Percentiles rank a stretch among this genome's conserved stretches.
Conservation (phyloP, 64 coral and sea anemone species). For the Platygyra sinensis region DNA sequence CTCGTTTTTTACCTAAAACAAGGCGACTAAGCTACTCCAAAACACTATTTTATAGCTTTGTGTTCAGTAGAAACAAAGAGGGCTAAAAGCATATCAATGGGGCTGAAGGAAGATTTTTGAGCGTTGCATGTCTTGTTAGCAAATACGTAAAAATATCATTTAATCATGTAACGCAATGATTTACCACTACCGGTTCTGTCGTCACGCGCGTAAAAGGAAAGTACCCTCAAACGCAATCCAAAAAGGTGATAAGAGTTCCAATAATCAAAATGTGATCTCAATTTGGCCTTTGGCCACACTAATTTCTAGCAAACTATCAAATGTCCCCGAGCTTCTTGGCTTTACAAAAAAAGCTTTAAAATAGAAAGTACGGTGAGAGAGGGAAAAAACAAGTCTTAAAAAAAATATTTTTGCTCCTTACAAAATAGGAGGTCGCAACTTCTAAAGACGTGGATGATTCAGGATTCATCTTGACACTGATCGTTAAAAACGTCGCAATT, state of each 20-base stretch:
- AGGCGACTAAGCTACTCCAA: too few species aligned
- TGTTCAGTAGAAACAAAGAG: too few species aligned
- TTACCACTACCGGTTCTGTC: neutral
- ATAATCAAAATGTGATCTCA: neutral
- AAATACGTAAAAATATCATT: neutral
- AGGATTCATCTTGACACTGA: neutral
- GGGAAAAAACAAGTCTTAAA: neutral
- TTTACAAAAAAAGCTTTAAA: neutral
- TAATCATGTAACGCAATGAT: neutral
- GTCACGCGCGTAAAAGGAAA: neutral
- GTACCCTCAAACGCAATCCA: neutral
- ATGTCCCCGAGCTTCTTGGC: neutral
- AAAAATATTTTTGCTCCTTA: neutral
- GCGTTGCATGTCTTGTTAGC: neutral
- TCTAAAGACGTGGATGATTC: neutral
- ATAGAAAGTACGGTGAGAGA: neutral
- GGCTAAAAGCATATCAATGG: too few species aligned
- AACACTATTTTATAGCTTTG: too few species aligned
- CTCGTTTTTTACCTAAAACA: too few species aligned
- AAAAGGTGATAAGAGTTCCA: neutral
- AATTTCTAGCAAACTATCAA: neutral
- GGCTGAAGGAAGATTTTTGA: too few species aligned
- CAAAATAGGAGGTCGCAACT: neutral
- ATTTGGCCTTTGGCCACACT: neutral
- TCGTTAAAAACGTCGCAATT: neutral